Percentiles rank a stretch among this genome's conserved stretches.
Conservation (phyloP, 2,888 invertebrate species). For the Drosophila nigritarsus region DNA sequence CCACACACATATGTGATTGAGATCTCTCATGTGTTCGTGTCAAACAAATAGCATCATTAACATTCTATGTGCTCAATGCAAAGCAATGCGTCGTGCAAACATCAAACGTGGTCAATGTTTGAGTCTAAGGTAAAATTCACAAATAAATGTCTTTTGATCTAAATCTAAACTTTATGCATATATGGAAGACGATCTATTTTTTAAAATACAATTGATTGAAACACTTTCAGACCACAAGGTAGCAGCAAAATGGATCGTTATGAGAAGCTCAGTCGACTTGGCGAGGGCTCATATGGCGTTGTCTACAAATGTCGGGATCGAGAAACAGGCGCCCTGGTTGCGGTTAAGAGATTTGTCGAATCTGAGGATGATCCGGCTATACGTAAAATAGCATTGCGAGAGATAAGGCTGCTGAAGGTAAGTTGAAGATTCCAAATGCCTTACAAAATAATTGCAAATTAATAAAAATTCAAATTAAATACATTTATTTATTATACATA, state of each 20-base stretch:
- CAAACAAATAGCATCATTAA: conserved; percentile 61
- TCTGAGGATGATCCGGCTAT: conserved; percentile 98
- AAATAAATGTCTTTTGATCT: background rate
- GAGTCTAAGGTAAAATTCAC: conserved; percentile 78
- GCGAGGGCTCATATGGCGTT: conserved; percentile 90
- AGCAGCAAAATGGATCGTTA: conserved; percentile 96
- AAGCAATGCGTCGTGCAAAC: conserved; percentile 82
- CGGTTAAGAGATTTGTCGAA: conserved; percentile 98
- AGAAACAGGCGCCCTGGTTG: conserved; percentile 97
- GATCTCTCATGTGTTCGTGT: conserved; percentile 72
- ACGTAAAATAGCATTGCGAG: conserved; percentile 96
- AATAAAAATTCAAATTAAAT: background rate
- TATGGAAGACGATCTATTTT: background rate
- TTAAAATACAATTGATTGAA: background rate
- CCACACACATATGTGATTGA: conserved; percentile 30
- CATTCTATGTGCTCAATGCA: conserved; percentile 78
- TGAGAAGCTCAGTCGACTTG: conserved; percentile 96
- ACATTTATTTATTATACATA: background rate
- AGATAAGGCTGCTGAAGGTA: conserved; percentile 97
- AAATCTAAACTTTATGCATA: background rate
- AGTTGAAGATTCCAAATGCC: background rate
- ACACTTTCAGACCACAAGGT: conserved; percentile 89
- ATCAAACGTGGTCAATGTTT: conserved; percentile 83
- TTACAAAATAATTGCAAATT: background rate
- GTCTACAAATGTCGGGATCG: conserved; percentile 98